Percentiles rank a stretch among this genome's conserved stretches.
phyloP scores from a whole-genome alignment of 2,888 invertebrate genomes.

The Anoncus sp. region DNA sequence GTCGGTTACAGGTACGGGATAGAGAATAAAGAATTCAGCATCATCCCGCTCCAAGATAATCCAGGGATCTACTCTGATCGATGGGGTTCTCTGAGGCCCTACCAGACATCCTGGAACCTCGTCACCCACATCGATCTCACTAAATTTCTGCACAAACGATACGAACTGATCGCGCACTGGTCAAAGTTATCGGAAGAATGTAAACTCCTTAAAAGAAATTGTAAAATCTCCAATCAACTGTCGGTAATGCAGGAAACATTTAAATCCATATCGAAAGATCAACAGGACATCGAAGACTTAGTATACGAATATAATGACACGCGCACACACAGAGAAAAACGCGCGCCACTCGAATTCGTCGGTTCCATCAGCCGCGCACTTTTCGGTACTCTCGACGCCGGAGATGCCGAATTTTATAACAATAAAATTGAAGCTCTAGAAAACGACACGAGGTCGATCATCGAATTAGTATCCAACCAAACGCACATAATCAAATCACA shows the following conservation, averaged over 20 bases:
- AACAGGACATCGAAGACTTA: slow-evolving; percentile 7
- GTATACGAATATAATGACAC: too few relatives aligned
- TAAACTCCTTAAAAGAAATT: not conserved
- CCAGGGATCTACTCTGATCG: slow-evolving; percentile 28
- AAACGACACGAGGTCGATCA: slow-evolving; percentile 7
- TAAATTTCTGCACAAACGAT: slow-evolving; percentile 1
- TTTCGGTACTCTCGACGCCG: slow-evolving; percentile 18
- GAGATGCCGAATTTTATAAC: slow-evolving; percentile 13
- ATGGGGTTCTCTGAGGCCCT: slow-evolving; percentile 3
- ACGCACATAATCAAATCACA: slow-evolving; percentile 21
- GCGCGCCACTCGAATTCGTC: slow-evolving; percentile 8
- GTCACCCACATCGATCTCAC: slow-evolving; percentile 5
- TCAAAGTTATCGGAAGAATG: not conserved
- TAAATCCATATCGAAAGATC: not conserved
- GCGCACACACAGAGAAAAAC: not conserved
- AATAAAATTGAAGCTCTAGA: slow-evolving; percentile 4
- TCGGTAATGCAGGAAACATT: not conserved
- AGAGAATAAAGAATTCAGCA: slow-evolving; percentile 1
- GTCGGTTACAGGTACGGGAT: too few relatives aligned
- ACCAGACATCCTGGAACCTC: slow-evolving; percentile 4
- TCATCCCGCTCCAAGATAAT: not conserved
- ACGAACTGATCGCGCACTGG: too few relatives aligned
- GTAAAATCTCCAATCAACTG: not conserved
- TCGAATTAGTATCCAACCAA: slow-evolving; percentile 13
- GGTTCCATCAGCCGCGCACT: slow-evolving; percentile 3